Conservation (phyloP, 2,888 invertebrate genomes). For the Eupithecia subumbrata region DNA sequence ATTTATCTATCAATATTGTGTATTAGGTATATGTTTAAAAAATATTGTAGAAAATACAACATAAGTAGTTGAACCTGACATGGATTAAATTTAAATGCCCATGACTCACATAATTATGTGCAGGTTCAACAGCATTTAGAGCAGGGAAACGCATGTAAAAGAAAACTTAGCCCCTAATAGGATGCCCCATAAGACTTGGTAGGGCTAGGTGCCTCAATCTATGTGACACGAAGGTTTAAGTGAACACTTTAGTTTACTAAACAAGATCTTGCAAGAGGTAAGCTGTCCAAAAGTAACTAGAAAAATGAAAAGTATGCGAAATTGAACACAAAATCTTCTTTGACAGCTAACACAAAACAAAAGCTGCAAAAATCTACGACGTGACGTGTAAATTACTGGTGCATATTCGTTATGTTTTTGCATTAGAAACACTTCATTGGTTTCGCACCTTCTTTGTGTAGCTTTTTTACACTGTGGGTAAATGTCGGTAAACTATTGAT, state of each 20-base stretch:
- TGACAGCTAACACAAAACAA: neutral
- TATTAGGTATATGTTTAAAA: neutral
- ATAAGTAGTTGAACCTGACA: neutral
- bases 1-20: neutral
- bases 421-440: conserved; percentile 60
- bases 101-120: neutral
- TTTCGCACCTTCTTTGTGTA: conserved; percentile 53
- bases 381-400: conserved; percentile 10
- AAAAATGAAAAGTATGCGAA: neutral
- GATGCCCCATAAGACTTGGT: neutral
- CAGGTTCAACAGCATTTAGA: neutral
- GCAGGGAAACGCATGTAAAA: neutral
- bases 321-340: neutral
- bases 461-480: conserved; percentile 53
- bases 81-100: neutral
- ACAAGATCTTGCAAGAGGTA: neutral
- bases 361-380: neutral
- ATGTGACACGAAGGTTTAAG: neutral
- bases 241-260: neutral
- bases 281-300: neutral
- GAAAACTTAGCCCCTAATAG: neutral
- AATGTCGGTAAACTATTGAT: conserved; percentile 53
- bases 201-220: neutral
- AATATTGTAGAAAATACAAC: neutral
- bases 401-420: conserved; percentile 47